Base-by-base conservation (phyloP, 2,113 vertebrate genomes). In the Irena cyanogastra region DNA sequence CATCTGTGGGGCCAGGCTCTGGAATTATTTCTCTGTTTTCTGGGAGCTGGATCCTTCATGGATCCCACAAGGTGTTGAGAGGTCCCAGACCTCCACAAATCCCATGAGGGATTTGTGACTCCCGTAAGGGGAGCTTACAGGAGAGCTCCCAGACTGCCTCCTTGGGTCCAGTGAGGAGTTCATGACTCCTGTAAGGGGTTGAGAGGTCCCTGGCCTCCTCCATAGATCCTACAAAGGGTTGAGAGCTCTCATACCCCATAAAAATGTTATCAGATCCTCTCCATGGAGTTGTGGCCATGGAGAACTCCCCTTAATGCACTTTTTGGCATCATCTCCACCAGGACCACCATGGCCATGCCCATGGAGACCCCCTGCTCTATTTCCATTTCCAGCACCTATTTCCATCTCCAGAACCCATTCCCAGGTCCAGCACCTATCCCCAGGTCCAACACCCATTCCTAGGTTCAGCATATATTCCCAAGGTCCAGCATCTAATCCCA, bases 1-100 rank as follows among this genome's bases (percentile, higher is more conserved):
- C 22, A 0, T n/a, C 61, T 64, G 30, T 9, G 1, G 31, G 28
- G 18, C 31, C 13, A 3, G 1, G 8, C 13, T 9, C 30, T 28
- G 27, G 45, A 28, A 42, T 77, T 31, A 37, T 37, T 49, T 49
- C 30, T 12, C 24, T 61, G 47, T 68, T 49, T 66, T 15, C 27
- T 45, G 7, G 0, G 21, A 13, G 10, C 22, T 76, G 44, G 23
- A 24, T 91, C 33, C 49, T 83, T 41, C 49, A n/a, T 1, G 3
- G 31, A 42, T 49, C n/a, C 24, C 41, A 22, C n/a, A 68, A 52
- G 12, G 18, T 17, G 4, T 35, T 76, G 49, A 54, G 24, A 12
- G 41, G 18, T 74, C 23, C 41, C 47, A 72, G 39, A 53, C 13
- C n/a, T 57, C 49, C 28, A 47, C 18, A 33, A 44, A 35, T 82